These are phyloP conservation scores for Pycnonotus jocosus DNA, from an alignment of 2,113 vertebrate species.

Conservation along the genomic window DNA sequence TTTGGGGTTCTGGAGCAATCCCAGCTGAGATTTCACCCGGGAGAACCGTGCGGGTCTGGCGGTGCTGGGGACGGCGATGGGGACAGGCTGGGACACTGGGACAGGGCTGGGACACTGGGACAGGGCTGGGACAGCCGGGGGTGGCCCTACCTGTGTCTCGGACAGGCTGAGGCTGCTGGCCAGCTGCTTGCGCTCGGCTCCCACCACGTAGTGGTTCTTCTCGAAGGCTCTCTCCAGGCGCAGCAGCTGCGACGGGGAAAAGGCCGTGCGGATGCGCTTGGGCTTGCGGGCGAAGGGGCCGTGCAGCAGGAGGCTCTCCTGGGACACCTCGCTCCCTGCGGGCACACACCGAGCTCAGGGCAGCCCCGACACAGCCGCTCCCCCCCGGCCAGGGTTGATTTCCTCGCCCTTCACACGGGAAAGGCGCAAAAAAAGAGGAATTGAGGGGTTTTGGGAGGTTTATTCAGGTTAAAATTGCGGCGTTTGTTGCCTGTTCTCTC, in stretches of 20 bases:
- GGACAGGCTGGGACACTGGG: not conserved
- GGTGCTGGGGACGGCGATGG: too few relatives aligned
- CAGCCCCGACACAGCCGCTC: fast-evolving
- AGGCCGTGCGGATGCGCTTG: constrained; percentile 96
- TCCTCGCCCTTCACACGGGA: fast-evolving
- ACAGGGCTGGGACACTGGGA: too few relatives aligned
- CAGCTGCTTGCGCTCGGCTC: constrained; percentile 93
- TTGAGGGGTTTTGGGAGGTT: fast-evolving
- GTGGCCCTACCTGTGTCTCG: constrained; percentile 83
- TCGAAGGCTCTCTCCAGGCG: constrained; percentile 93
- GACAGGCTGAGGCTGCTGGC: constrained; percentile 92
- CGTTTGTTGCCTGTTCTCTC: fast-evolving
- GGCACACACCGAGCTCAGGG: not conserved
- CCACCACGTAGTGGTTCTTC: constrained; percentile 98
- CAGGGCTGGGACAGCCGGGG: too few relatives aligned
- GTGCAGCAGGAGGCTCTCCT: constrained; percentile 92
- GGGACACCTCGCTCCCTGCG: constrained; percentile 87
- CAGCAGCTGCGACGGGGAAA: constrained; percentile 94
- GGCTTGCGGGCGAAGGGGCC: constrained; percentile 94
- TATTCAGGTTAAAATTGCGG: fast-evolving
- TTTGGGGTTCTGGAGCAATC: not conserved
- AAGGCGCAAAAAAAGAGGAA: fast-evolving
- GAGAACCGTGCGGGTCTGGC: fast-evolving
- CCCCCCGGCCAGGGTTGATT: fast-evolving
- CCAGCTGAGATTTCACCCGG: fast-evolving